Base-by-base conservation (phyloP, 2,113 vertebrate species). In the Caranx ignobilis region DNA sequence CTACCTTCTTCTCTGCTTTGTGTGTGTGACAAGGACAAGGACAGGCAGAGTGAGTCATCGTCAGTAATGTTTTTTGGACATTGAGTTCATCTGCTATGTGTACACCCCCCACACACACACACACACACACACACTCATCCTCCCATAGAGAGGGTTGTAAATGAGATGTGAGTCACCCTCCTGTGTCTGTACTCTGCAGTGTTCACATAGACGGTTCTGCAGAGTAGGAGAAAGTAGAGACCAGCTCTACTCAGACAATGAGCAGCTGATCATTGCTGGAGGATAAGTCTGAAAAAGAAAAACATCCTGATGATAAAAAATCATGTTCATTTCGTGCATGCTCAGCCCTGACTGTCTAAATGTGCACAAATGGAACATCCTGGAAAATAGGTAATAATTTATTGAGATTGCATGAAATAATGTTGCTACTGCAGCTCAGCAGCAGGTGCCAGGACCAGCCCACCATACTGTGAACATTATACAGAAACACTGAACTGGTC, bases 31-130 rank as follows among this genome's bases (percentile, higher is more conserved):
- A 21, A 32, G 31, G 31, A 21, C 60, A 45, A 21, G 47, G 52
- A 73, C 32, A 41, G 21, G 34, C 64, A 39, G 37, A 68, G 57
- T 81, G 56, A 81, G 48, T 75, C 69, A 73, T 45, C 54, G 31
- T 60, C 47, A 69, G 21, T 34, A 26, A 78, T 43, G 35, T 70
- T 62, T 47, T 54, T 7, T 55, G 66, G 35, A 75, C 71, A 68
- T 48, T 0, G 2, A 47, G 63, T 80, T 45, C 39, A 7, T 48
- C 32, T 68, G 71, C 39, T 63, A 26, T 52, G 31, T 43, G 32
- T 26, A 16, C 54, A 60, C 39, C 15, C 65, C 48, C 1, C 26
- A 26, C 26, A 26, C 26, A 26, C 26, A 26, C 26, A 26, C 26
- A 26, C 26, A 26, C 26, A 26, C 26, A 64, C 69, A 65, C 52